Percentiles rank a stretch among this genome's conserved stretches.
phyloP scores from a whole-genome alignment of 30 jellyfish, hydroid and myxozoan species.

The Chrysaora quinquecirrha region DNA sequence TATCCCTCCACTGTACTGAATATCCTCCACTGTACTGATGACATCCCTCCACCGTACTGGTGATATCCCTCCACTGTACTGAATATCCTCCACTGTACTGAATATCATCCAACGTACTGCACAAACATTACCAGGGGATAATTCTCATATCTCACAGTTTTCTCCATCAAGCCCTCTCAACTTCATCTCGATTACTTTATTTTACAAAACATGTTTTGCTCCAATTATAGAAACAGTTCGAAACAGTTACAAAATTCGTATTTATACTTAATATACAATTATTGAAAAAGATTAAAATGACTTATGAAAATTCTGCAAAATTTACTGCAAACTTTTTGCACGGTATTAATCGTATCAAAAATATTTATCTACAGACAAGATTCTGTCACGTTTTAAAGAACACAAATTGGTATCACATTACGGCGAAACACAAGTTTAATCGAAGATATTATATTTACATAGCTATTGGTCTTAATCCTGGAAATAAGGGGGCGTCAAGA shows the following conservation, averaged over 20 bases:
- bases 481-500: background rate
- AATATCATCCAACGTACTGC: too few relatives aligned
- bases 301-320: background rate
- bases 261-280: background rate
- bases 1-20: too few relatives aligned
- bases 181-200: too few relatives aligned
- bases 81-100: too few relatives aligned
- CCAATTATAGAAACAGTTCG: too few relatives aligned
- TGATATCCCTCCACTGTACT: too few relatives aligned
- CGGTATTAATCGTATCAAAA: slow-evolving; percentile 8
- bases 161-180: too few relatives aligned
- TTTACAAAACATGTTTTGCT: too few relatives aligned
- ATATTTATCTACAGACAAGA: slow-evolving; percentile 9
- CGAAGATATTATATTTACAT: background rate
- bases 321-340: background rate
- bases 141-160: too few relatives aligned
- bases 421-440: background rate
- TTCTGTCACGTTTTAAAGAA: background rate
- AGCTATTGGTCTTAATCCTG: background rate
- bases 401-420: background rate
- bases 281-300: background rate
- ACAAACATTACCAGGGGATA: too few relatives aligned
- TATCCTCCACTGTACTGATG: too few relatives aligned
- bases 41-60: too few relatives aligned
- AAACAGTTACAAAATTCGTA: slow-evolving; percentile 4